Evolutionary conservation across 2,113 vertebrate genomes (phyloP).

Genomic region (Aix galericulata): DNA sequence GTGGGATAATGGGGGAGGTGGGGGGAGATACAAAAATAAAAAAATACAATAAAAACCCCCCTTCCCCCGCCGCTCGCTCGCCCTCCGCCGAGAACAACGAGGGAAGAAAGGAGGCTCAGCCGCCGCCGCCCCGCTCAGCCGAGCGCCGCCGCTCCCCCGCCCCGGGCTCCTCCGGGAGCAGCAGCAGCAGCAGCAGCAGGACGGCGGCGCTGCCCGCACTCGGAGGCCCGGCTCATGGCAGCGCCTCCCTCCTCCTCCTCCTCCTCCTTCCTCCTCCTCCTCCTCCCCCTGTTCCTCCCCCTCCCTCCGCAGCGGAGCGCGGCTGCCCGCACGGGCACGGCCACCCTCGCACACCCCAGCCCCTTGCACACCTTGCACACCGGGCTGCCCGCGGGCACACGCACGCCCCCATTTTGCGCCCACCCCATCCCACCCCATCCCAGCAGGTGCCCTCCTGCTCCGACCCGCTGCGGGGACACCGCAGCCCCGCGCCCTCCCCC

Average conservation of each 20-base stretch:
- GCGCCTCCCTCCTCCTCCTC: neutral
- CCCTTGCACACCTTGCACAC: no score
- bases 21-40: no score
- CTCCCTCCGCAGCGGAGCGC: neutral
- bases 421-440: no score
- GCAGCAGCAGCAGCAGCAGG: neutral
- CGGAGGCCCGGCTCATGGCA: constrained; percentile 33
- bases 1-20: no score
- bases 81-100: neutral
- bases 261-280: no score
- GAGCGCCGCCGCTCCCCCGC: neutral
- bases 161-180: neutral
- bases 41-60: no score
- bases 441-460: no score
- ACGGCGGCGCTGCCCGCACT: neutral
- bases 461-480: no score
- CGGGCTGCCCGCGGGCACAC: no score
- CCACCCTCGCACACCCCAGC: no score
- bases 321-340: neutral
- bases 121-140: neutral
- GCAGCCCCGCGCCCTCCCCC: no score
- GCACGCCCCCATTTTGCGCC: no score
- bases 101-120: neutral
- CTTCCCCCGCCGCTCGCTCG: neutral
- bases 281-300: neutral